Evolutionary conservation across 2,113 vertebrate genomes (phyloP), one percentile per base, ranked within the genome.

Genomic region (Istiophorus platypterus): DNA sequence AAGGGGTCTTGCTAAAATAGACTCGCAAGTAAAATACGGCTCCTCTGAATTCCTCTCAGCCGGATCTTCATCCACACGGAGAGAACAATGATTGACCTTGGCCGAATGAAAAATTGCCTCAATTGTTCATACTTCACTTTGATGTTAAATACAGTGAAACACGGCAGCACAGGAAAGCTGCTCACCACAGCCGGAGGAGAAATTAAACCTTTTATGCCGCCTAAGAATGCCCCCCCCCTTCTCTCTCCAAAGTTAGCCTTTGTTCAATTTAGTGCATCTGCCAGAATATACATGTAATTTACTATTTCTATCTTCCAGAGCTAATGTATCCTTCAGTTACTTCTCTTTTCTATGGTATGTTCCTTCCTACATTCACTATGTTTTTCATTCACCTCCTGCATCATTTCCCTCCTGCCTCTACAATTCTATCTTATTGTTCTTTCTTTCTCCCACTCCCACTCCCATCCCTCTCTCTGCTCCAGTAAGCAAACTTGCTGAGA

Each of bases 71-170:
- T 88, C 86, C 88, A 80, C 29, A 71, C 81, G 71, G 70, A 84
- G 64, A 81, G 90, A 93, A 92, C 92, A 93, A 93, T 92, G 91
- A 91, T 81, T 90, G 90, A 93, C 93, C 93, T 93, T 90, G 89
- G 90, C 75, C 20, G 20, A 67, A 83, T 80, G 85, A 90, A 86
- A 94, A 89, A 90, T 88, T 89, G 88, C 88, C 57, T 91, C 85
- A 69, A 92, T 93, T 94, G 91, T 93, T 93, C 85, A 77, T 80
- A 85, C 76, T 89, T 89, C 69, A 79, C 91, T 93, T 93, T 93
- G 92, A 94, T 93, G 91, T 94, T 93, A 86, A 92, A 91, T 90
- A 91, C 84, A 86, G 85, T 86, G 82, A 90, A 85, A 82, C 67
- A 22, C 81, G 73, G 88, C 72, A 69, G 88, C 77, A 57, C 81